Percentiles rank a stretch among this genome's conserved stretches.
Evolutionary conservation across 2,888 invertebrate species (phyloP).

Genomic region (Dicyrtoma fusca): DNA sequence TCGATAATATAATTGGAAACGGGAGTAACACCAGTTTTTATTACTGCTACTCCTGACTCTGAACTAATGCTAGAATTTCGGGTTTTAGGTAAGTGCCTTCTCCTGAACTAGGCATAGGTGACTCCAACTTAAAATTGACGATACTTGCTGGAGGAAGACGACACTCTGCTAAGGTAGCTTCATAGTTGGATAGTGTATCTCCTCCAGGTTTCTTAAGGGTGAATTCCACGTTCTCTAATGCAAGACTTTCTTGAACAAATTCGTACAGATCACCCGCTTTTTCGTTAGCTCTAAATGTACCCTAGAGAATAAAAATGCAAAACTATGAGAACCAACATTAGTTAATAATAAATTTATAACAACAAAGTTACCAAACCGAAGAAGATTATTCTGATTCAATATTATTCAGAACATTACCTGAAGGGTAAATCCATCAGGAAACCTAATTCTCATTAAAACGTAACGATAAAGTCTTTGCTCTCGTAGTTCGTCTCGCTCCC

Average conservation of each 20-base stretch:
- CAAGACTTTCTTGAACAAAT: slow-evolving; percentile 78
- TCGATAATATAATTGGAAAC: no score
- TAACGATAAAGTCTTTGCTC: slow-evolving; percentile 83
- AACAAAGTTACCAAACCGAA: no score
- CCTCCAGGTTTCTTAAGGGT: slow-evolving; percentile 53
- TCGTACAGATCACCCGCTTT: slow-evolving; percentile 73
- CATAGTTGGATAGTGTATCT: slow-evolving; percentile 65
- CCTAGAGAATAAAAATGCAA: slow-evolving; percentile 65
- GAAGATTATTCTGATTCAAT: slow-evolving; percentile 62
- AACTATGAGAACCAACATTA: background rate
- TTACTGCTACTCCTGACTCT: slow-evolving; percentile 57
- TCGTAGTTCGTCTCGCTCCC: slow-evolving; percentile 82
- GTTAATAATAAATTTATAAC: background rate
- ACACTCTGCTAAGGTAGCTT: slow-evolving; percentile 75
- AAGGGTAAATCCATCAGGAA: slow-evolving; percentile 82
- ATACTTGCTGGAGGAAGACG: slow-evolving; percentile 81
- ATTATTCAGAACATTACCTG: slow-evolving; percentile 65
- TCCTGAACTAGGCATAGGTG: slow-evolving; percentile 57
- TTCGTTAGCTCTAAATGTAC: slow-evolving; percentile 85
- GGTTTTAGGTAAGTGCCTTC: slow-evolving; percentile 71
- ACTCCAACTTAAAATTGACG: slow-evolving; percentile 74
- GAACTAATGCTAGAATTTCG: slow-evolving; percentile 73
- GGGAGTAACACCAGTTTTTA: background rate
- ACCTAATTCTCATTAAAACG: slow-evolving; percentile 80
- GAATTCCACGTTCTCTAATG: slow-evolving; percentile 62